Evolutionary conservation across 2,888 invertebrate genomes (phyloP).

Genomic region (Drosophila affinis): DNA sequence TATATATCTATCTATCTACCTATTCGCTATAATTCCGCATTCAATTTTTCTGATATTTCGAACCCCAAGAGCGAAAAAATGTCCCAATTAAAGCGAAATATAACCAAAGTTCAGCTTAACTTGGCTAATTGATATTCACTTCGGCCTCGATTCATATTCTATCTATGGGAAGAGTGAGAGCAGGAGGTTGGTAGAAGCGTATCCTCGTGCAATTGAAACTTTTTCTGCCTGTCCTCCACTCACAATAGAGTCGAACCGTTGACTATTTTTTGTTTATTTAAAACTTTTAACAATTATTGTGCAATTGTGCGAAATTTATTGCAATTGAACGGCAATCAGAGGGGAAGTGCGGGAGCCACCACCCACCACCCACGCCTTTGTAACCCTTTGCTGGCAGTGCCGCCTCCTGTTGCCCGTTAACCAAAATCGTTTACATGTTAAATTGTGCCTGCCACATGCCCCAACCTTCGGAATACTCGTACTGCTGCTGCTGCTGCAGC

Average conservation of each 20-base stretch:
- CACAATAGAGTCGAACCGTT: constrained; percentile 40
- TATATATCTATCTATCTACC: too few relatives aligned
- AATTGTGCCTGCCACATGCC: constrained; percentile 67
- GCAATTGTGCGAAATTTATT: constrained; percentile 81
- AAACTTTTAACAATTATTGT: constrained; percentile 81
- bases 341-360: constrained; percentile 31
- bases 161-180: constrained; percentile 7
- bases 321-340: constrained; percentile 79
- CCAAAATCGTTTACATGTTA: constrained; percentile 80
- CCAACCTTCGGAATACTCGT: not conserved
- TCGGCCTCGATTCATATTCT: constrained; percentile 4
- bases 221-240: constrained; percentile 25
- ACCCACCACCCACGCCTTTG: not conserved
- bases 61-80: not conserved
- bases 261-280: constrained; percentile 68
- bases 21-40: too few relatives aligned
- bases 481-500: constrained; percentile 10
- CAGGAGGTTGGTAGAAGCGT: constrained; percentile 12
- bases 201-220: constrained; percentile 45
- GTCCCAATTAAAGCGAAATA: constrained; percentile 26
- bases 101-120: constrained; percentile 41
- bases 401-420: constrained; percentile 54
- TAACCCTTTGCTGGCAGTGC: not conserved
- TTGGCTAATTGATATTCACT: constrained; percentile 53
- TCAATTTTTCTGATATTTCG: not conserved